Base-by-base conservation (phyloP, 2,888 invertebrate genomes). In the Dicyrtoma fusca region DNA sequence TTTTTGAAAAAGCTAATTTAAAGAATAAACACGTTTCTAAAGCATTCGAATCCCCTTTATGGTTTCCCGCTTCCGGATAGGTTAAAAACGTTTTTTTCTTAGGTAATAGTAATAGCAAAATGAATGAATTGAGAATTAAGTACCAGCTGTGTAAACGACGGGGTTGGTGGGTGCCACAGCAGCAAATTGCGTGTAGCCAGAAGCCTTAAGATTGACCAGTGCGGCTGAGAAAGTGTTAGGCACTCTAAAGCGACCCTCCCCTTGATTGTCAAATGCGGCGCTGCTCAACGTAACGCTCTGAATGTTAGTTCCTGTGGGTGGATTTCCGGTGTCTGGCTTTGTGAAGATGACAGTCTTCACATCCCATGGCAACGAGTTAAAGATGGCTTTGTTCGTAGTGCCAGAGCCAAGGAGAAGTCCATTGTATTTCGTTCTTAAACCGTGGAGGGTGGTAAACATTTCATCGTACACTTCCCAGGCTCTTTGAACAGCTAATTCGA, bases 401-500 rank as follows among this genome's bases (percentile, higher is more conserved):
- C 79, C 79, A 1, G 72, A 66, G 0, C 49, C 26, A 19, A 80
- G 55, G 25, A 76, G 69, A 8, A 53, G 21, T 0, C 21, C 26
- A 61, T 77, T 53, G 69, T 80, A 80, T 5, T 66, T 59, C 1
- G 5, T 26, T 11, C 78, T 65, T 10, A 80, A 55, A 0, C 57
- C 44, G 42, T 57, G 73, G 25, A 80, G 45, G 6, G 23, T 59
- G 1, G 23, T 13, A 68, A 73, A 69, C 71, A 63, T 42, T 13
- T 59, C 69, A n/a, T 74, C 65, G 71, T 81, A 83, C 23, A 82
- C 66, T 44, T 76, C 61, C 51, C 81, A 77, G 25, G 84, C 84
- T 79, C 84, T 84, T 62, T 82, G 79, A 74, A 83, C 83, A 6
- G 81, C 82, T 49, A 82, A 74, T 62, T 82, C 82, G 72, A 86